These are phyloP conservation scores for Sebastes minor DNA, from an alignment of 2,797 vertebrate species.

Conservation along the genomic window DNA sequence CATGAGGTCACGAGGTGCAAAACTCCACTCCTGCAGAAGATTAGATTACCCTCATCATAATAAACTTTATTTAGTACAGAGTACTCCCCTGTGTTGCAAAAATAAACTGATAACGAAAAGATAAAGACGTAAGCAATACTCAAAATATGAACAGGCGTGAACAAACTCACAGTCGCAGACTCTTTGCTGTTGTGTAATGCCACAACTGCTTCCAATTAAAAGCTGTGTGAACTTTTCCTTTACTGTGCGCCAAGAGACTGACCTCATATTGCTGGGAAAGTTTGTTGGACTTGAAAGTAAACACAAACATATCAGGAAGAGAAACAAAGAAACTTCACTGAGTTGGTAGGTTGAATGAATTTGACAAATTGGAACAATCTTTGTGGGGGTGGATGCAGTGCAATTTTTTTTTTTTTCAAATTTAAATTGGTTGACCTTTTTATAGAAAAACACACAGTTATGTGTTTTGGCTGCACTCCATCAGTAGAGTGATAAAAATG, in stretches of 20 bases:
- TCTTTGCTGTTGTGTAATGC: constrained; percentile 20
- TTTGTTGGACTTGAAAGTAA: constrained; percentile 46
- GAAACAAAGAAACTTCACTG: background rate
- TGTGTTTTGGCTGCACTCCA: background rate
- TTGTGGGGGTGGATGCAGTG: background rate
- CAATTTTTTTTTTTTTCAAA: background rate
- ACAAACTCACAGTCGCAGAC: constrained; percentile 8
- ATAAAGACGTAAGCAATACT: background rate
- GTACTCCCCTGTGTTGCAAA: background rate
- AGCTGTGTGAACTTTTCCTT: constrained; percentile 48
- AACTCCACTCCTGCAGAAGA: background rate
- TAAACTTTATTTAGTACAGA: background rate
- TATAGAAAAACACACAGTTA: background rate
- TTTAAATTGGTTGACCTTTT: background rate
- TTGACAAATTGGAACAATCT: constrained; percentile 15
- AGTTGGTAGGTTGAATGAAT: background rate
- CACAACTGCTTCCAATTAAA: constrained; percentile 48
- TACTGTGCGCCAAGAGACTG: constrained; percentile 35
- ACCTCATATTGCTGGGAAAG: constrained; percentile 52
- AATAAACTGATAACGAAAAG: background rate
- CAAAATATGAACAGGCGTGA: background rate
- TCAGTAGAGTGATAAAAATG: background rate
- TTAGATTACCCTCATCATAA: background rate
- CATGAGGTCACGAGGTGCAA: background rate
- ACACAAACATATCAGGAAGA: constrained; percentile 43